Evolutionary conservation across 2,797 vertebrate genomes (phyloP), one percentile per base, ranked within the genome.

Genomic region (Anisognathus igniventris): DNA sequence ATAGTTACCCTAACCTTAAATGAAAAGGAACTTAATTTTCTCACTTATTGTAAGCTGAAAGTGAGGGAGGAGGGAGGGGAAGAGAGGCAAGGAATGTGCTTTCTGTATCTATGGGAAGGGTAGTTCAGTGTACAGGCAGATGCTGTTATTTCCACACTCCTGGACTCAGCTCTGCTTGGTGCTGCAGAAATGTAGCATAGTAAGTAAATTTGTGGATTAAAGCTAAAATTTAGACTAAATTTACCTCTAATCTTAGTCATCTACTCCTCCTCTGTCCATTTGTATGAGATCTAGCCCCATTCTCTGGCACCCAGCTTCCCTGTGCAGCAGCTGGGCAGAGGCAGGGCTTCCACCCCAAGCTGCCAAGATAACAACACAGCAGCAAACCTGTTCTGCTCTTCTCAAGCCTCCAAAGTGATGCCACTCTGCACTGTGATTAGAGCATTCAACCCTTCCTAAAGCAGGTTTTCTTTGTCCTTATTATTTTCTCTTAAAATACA

Each of bases 171-270:
- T 87, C 67, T 64, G 25, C 28, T 58, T 57, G 54, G 30, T 71
- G 57, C 39, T 68, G 61, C 50, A 80, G 65, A 58, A 76, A 51
- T 18, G 21, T 2, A 62, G 15, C 1, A 0, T 27, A 30, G 9
- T 45, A n/a, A 71, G 45, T 12, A 86, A 78, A 68, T n/a, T 10
- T 17, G 5, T 40, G 47, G 33, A 40, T 72, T 19, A 60, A 73
- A 94, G 71, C 21, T 45, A 79, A 71, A 85, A 73, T 68, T 62
- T 56, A 66, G 25, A 48, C 35, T 30, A 71, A 89, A 87, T 58
- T 62, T 58, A 66, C 19, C 40, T 44, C 12, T 45, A 60, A 44
- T 48, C 31, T 48, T 58, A 44, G 13, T 60, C 24, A 31, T 6
- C 10, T 30, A 15, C 12, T 93, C 40, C 7, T 65, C 25, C 48